phyloP scores from a whole-genome alignment of 2,113 vertebrate species.

The Helogale parvula region DNA sequence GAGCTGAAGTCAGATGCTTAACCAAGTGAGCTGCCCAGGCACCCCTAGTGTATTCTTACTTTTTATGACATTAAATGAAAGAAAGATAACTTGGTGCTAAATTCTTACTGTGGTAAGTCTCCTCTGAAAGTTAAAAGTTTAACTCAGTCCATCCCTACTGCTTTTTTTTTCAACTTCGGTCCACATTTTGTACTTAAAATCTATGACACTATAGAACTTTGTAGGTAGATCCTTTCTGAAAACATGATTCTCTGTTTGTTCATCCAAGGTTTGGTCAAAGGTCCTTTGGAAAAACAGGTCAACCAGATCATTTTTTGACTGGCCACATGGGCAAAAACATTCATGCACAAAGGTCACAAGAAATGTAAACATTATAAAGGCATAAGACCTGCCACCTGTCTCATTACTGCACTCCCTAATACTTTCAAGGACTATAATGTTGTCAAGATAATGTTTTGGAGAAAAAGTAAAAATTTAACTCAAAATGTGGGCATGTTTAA shows the following conservation, averaged over 20 bases:
- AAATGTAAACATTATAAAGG: constrained; percentile 15
- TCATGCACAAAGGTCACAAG: constrained; percentile 47
- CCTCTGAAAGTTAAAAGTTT: constrained; percentile 9
- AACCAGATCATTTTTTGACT: neutral
- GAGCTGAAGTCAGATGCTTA: too few species aligned
- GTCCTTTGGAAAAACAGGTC: constrained; percentile 50
- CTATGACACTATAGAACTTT: neutral
- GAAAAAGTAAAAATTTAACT: constrained; percentile 62
- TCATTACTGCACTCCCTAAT: neutral
- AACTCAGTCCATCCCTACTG: neutral
- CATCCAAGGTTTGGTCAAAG: constrained; percentile 53
- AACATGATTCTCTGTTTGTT: constrained; percentile 40
- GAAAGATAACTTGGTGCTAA: neutral
- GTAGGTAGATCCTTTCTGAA: constrained; percentile 12
- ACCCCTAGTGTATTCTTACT: neutral
- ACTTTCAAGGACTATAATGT: neutral
- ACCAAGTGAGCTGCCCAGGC: too few species aligned
- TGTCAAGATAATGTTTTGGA: constrained; percentile 38
- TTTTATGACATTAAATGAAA: constrained; percentile 33
- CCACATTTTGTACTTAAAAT: neutral
- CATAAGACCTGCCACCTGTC: neutral
- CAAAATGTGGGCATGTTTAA: neutral
- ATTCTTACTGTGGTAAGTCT: neutral
- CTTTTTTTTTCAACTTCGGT: neutral
- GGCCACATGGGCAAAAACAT: constrained; percentile 12